Percentiles rank a stretch among this genome's conserved stretches.
Conservation (phyloP, 2,888 invertebrate genomes). For the Scaptomyza caliginosa region DNA sequence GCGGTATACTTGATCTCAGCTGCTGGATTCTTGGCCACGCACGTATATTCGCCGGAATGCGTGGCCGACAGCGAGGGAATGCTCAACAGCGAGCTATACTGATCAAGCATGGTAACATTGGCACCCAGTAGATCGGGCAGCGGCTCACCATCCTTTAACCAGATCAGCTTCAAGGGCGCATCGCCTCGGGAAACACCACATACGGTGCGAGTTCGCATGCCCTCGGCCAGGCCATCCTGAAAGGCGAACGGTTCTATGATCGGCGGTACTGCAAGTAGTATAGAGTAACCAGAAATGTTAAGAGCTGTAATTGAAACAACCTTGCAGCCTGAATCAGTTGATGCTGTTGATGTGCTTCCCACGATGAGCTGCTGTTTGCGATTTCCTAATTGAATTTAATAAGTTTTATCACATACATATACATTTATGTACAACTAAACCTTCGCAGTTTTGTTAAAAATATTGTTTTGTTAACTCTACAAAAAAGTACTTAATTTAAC, state of each 20-base stretch:
- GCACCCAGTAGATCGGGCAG: slow-evolving; percentile 88
- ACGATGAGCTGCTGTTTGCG: slow-evolving; percentile 59
- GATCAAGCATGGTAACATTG: slow-evolving; percentile 89
- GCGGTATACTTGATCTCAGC: slow-evolving; percentile 92
- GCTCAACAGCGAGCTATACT: slow-evolving; percentile 91
- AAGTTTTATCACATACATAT: slow-evolving; percentile 19
- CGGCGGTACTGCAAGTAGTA: slow-evolving; percentile 89
- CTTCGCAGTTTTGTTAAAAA: slow-evolving; percentile 78
- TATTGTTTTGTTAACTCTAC: slow-evolving; percentile 46
- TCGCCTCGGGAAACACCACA: slow-evolving; percentile 93
- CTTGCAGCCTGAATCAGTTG: slow-evolving; percentile 2
- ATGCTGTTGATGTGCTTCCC: slow-evolving; percentile 20
- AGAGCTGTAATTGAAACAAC: slow-evolving; percentile 20
- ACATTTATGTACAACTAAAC: slow-evolving; percentile 66
- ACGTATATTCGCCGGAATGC: slow-evolving; percentile 91
- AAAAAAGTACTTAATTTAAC: slow-evolving; percentile 45
- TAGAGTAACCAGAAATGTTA: slow-evolving; percentile 66
- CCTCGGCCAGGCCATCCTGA: slow-evolving; percentile 92
- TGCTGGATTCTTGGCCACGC: slow-evolving; percentile 91
- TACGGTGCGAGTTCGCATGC: slow-evolving; percentile 92
- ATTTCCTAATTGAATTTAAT: slow-evolving; percentile 23
- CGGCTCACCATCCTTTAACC: slow-evolving; percentile 92
- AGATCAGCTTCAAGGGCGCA: slow-evolving; percentile 91
- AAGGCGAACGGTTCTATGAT: slow-evolving; percentile 94
- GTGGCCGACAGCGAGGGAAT: slow-evolving; percentile 90